Percentiles rank a stretch among this genome's conserved stretches.
Evolutionary conservation across 1,140 invertebrate species (phyloP).

Genomic region (Capitella teleta): DNA sequence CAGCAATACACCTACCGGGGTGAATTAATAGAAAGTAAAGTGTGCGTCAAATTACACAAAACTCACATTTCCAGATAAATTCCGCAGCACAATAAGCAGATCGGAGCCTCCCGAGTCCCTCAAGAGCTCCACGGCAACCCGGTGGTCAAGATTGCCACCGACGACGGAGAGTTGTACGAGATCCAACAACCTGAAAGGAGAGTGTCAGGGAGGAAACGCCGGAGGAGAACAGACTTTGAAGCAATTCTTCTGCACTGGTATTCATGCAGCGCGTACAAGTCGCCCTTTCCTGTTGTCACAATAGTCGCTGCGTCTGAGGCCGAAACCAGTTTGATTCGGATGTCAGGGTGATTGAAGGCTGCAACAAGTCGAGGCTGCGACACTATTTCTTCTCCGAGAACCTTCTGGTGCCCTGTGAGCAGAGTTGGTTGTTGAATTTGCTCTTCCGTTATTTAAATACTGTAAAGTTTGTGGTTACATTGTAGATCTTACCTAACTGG

Average conservation of each 20-base stretch:
- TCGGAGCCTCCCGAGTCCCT: slow-evolving; percentile 44
- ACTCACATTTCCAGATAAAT: slow-evolving; percentile 48
- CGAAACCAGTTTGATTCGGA: slow-evolving; percentile 42
- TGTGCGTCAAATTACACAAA: too few relatives aligned
- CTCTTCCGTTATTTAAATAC: too few relatives aligned
- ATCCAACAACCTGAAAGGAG: slow-evolving; percentile 38
- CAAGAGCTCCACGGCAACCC: slow-evolving; percentile 34
- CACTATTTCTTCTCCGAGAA: slow-evolving; percentile 23
- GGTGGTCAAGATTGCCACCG: slow-evolving; percentile 47
- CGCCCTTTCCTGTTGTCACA: slow-evolving; percentile 52
- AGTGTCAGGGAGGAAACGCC: neutral
- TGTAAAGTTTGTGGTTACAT: too few relatives aligned
- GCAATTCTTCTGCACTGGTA: slow-evolving; percentile 54
- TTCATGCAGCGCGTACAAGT: slow-evolving; percentile 60
- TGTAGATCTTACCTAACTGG: slow-evolving; percentile 56
- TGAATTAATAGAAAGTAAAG: too few relatives aligned
- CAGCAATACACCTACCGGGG: slow-evolving; percentile 49
- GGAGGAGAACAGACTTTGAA: slow-evolving; percentile 43
- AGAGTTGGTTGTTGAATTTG: too few relatives aligned
- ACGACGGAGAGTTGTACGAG: slow-evolving; percentile 43
- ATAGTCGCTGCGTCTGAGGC: slow-evolving; percentile 58
- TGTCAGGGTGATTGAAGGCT: slow-evolving; percentile 33
- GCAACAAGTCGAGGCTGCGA: slow-evolving; percentile 35
- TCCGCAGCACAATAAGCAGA: slow-evolving; percentile 51
- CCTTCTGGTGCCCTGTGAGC: slow-evolving; percentile 34